Percentiles rank a stretch among this genome's conserved stretches.
These are phyloP conservation scores for Dryadula phaetusa DNA, from an alignment of 2,888 invertebrate genomes.

Conservation along the genomic window DNA sequence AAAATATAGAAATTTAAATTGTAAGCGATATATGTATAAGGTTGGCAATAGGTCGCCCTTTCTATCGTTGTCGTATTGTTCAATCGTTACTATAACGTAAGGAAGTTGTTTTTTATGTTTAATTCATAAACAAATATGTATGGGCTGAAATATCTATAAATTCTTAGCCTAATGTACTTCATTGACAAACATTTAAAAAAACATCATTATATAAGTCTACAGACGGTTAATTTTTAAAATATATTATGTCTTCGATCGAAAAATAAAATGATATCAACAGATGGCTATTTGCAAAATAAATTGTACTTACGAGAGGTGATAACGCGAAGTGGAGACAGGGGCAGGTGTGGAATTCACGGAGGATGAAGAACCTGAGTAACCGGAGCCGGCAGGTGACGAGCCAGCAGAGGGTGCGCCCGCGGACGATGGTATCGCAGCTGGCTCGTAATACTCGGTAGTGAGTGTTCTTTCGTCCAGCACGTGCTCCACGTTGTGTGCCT, in stretches of 20 bases:
- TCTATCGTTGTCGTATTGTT: not conserved
- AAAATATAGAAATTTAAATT: not conserved
- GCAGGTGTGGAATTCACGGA: slow-evolving; percentile 81
- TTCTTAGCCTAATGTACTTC: not conserved
- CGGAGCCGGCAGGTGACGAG: slow-evolving; percentile 83
- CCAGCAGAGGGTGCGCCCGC: slow-evolving; percentile 83
- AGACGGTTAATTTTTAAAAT: not conserved
- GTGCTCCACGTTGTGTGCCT: slow-evolving; percentile 96
- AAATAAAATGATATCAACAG: slow-evolving; percentile 50
- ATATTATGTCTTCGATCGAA: too few species aligned
- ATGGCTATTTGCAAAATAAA: slow-evolving; percentile 49
- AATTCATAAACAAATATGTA: too few species aligned
- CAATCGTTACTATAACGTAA: not conserved
- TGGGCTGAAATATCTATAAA: not conserved
- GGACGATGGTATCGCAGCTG: slow-evolving; percentile 88
- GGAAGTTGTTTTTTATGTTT: not conserved
- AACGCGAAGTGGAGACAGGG: slow-evolving; percentile 70
- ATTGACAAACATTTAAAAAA: not conserved
- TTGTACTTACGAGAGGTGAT: slow-evolving; percentile 78
- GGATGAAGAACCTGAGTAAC: slow-evolving; percentile 86
- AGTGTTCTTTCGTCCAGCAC: slow-evolving; percentile 93
- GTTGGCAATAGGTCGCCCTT: not conserved
- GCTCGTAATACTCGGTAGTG: slow-evolving; percentile 96
- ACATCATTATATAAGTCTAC: not conserved
- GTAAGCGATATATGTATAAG: slow-evolving; percentile 9